Base-by-base conservation (phyloP, 1,140 invertebrate genomes). In the Paraescarpia echinospica region DNA sequence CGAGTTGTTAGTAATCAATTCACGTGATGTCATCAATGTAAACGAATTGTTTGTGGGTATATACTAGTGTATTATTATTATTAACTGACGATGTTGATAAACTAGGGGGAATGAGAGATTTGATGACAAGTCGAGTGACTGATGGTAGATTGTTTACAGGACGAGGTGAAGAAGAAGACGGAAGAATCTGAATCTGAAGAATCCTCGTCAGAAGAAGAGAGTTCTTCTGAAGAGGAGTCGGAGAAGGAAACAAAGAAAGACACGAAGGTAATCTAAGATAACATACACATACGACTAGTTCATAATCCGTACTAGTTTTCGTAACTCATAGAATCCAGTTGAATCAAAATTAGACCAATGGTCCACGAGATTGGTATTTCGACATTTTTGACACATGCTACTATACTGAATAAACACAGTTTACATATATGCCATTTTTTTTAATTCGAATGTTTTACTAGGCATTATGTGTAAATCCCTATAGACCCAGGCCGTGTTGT, bases 191-290 rank as follows among this genome's bases (percentile, higher is more conserved):
- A 33, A 48, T 92, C 91, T 48, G 91, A 92, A 34, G 91, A 92
- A 92, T 92, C 91, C 12, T 92, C 91, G 5, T 92, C 91, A 34
- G 91, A 92, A 51, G 91, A 92, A 48, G 91, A 92, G 91, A 34
- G 33, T 18, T 90, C 90, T 90, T 35, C 34, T 35, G 91, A 92
- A 35, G 91, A 35, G n/a, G 91, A 92, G 34, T 35, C 34, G 33
- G 91, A 92, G n/a, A 34, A 92, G 51, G 91, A 92, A 41, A n/a
- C 90, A 90, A 90, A 90, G 90, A 90, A 90, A 90, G 35, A 90
- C 34, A 41, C 35, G 14, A 90, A 90, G 90, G 90, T 90, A 41
- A 22, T 0, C 4, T 77, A 77, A 0, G 90, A 34, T 90, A 41
- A 90, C 18, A n/a, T 31, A 34, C 33, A 22, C 33, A 90, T 90